phyloP scores from a whole-genome alignment of 2,113 vertebrate species.

The Lycaon pictus region DNA sequence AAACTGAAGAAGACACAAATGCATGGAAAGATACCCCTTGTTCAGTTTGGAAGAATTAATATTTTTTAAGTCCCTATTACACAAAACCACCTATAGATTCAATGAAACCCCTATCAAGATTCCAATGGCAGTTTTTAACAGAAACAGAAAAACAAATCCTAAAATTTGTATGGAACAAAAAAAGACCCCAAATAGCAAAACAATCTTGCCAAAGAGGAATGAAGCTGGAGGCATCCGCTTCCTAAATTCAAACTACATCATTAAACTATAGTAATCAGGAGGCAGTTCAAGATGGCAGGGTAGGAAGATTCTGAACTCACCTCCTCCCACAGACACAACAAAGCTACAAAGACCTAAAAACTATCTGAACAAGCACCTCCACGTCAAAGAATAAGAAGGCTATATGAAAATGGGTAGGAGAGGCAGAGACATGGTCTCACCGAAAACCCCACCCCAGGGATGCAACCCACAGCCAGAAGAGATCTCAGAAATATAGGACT shows the following conservation, averaged over 20 bases:
- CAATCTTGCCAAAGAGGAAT: neutral
- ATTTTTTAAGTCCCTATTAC: neutral
- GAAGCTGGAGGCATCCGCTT: neutral
- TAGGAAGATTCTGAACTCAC: neutral
- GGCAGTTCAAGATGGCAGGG: neutral
- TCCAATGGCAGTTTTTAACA: neutral
- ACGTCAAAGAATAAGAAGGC: neutral
- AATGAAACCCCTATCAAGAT: neutral
- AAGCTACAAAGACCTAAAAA: neutral
- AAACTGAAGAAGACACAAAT: neutral
- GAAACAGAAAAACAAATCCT: neutral
- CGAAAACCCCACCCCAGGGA: neutral
- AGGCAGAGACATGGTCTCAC: neutral
- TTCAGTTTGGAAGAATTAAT: slow-evolving; percentile 1
- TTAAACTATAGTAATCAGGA: neutral
- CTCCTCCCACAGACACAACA: neutral
- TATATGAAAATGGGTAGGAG: neutral
- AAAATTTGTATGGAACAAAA: neutral
- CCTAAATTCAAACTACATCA: neutral
- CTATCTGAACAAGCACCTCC: neutral
- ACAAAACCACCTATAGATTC: neutral
- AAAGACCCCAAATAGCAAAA: neutral
- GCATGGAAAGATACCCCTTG: neutral
- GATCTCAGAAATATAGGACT: neutral
- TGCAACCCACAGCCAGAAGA: neutral